Evolutionary conservation across 2,888 invertebrate species (phyloP), one percentile per base, ranked within the genome.

Genomic region (Sturmia bella): DNA sequence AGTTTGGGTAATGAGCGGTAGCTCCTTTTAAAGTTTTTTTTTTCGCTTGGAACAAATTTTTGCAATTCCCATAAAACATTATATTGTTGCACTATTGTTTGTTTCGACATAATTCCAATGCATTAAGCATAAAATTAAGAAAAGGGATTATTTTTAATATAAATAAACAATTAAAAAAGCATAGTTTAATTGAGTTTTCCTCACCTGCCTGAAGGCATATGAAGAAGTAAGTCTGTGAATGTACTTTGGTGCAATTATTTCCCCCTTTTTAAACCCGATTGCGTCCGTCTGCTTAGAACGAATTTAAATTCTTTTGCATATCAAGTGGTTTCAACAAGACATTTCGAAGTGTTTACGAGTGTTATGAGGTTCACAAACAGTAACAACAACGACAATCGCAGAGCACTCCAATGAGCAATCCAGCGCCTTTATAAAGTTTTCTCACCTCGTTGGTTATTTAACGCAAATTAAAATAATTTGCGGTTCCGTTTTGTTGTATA

Each of bases 381-480:
- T 43, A 41, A 17, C 56, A 52, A n/a, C 75, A 45, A 19, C 56
- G n/a, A 32, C 27, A 61, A 19, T 43, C 15, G 37, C 24, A 54
- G 19, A 50, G 17, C 37, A 56, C 37, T 19, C 45, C 24, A 66
- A 24, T 21, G 27, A 61, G 70, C 32, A 72, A 57, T 79, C 45
- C 39, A 68, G 56, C 39, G 74, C 52, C 64, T 78, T 78, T 70
- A n/a, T n/a, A 61, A 56, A 69, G 73, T 84, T 85, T 85, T 85
- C 85, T 84, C 85, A 85, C 85, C 84, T 84, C 85, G 84, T 84
- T 85, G 84, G 83, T 83, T 84, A 83, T 85, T 85, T 85, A 85
- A 85, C 84, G 85, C 85, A 84, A 85, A 85, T 85, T 85, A 85
- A 85, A 84, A 85, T 85, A 85, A 85, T 85, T 85, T 85, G 83